These are phyloP conservation scores for Colostygia pectinataria DNA, from an alignment of 2,888 invertebrate genomes.

Conservation along the genomic window DNA sequence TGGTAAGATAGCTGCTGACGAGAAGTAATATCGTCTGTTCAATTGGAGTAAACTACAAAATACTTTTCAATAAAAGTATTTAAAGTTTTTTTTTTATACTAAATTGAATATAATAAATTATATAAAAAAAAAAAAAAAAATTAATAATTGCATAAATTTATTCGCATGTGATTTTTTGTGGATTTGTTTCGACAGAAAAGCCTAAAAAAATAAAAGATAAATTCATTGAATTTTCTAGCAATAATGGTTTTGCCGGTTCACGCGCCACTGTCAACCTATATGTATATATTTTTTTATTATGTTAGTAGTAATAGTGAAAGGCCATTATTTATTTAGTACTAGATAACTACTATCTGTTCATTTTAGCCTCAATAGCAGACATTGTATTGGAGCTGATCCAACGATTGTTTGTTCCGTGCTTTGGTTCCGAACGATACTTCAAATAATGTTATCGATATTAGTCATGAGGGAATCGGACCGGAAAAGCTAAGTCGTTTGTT, in stretches of 20 bases:
- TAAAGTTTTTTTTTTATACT: background rate
- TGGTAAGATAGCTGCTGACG: background rate
- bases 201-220: too few relatives aligned
- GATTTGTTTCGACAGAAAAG: too few relatives aligned
- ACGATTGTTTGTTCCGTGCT: slow-evolving; percentile 49
- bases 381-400: slow-evolving; percentile 58
- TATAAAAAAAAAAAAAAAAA: too few relatives aligned
- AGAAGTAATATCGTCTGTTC: too few relatives aligned
- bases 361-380: slow-evolving; percentile 52
- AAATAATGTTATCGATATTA: slow-evolving; percentile 44
- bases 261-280: background rate
- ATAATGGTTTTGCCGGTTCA: too few relatives aligned
- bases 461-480: slow-evolving; percentile 16
- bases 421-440: slow-evolving; percentile 48
- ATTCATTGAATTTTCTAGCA: too few relatives aligned
- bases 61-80: too few relatives aligned
- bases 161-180: too few relatives aligned
- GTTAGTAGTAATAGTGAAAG: slow-evolving; percentile 7
- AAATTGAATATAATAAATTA: too few relatives aligned
- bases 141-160: too few relatives aligned
- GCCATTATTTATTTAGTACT: slow-evolving; percentile 47
- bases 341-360: slow-evolving; percentile 46
- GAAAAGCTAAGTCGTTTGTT: background rate
- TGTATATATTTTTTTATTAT: too few relatives aligned
- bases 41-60: too few relatives aligned